Evolutionary conservation across 2,113 vertebrate species (phyloP).

Genomic region (Tupaia chinensis): DNA sequence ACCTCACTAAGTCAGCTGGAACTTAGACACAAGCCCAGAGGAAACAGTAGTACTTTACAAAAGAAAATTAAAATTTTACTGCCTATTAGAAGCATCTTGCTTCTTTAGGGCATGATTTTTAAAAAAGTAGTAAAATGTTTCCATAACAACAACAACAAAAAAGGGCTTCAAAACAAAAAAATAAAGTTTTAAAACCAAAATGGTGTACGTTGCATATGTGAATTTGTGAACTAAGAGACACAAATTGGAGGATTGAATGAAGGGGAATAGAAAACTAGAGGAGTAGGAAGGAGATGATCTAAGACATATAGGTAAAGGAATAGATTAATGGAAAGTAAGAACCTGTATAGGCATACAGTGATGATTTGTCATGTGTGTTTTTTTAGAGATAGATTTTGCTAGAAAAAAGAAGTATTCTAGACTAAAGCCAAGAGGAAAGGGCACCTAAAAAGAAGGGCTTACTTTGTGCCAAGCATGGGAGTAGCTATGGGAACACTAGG

Average conservation of each 20-base stretch:
- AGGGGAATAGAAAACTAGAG: not conserved
- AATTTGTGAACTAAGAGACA: not conserved
- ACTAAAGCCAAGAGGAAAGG: not conserved
- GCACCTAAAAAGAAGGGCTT: not conserved
- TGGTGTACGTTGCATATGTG: not conserved
- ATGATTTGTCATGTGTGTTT: not conserved
- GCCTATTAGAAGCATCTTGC: not conserved
- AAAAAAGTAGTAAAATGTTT: too few species aligned
- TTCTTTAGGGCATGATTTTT: too few species aligned
- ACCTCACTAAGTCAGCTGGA: not conserved
- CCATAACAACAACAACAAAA: too few species aligned
- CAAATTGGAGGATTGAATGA: not conserved
- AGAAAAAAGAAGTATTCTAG: not conserved
- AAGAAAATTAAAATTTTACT: not conserved
- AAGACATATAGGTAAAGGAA: not conserved
- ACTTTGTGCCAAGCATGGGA: not conserved
- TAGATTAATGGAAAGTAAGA: not conserved
- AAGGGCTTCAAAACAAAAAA: not conserved
- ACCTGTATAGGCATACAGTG: not conserved
- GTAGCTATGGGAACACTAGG: not conserved
- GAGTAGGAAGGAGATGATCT: not conserved
- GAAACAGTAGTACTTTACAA: not conserved
- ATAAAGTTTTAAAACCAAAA: not conserved
- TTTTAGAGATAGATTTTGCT: not conserved
- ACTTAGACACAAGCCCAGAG: not conserved